Base-by-base conservation (phyloP, 2,888 invertebrate species). In the Drosophila diplacantha region DNA sequence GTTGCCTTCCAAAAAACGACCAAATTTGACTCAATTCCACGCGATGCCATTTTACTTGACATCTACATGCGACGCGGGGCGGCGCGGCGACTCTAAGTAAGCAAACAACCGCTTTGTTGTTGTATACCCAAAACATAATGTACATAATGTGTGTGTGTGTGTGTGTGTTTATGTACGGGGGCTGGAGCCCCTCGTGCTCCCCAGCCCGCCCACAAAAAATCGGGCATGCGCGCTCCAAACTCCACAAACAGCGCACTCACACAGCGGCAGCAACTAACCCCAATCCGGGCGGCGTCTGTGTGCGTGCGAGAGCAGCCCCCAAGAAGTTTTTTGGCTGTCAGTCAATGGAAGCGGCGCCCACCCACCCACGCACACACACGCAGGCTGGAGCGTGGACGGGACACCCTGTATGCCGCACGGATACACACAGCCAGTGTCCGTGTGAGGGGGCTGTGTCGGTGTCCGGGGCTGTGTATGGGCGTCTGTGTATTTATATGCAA, bases 241-340 rank as follows among this genome's bases (percentile, higher is more conserved):
- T 82, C 75, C 81, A 75, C 66, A 73, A 72, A 73, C 72, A 69
- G 68, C 63, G 55, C 53, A 62, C 64, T 57, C 65, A 71, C 55
- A 81, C 72, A 44, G 57, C 38, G 38, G 3, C 44, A 57, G 18
- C 5, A 67, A 62, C 61, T 58, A 66, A 71, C 67, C 72, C 72
- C 71, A 71, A 71, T 69, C 58, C 49, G 43, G 37, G 51, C 37
- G 64, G 46, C 59, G 52, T 72, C 35, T 53, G 58, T 67, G 62
- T 57, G 39, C 64, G 41, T 63, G 56, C 72, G 50, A 64, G 66
- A 69, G 66, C 65, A 79, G 83, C 74, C 80, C 80, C 78, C 82
- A 82, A 76, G 74, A 79, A 75, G 73, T 81, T 78, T 76, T 78
- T 78, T 82, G 78, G 82, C 80, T 82, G 78, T 78, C 82, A 81